A percentile compares a stretch with the other conserved stretches of the same genome.
Evolutionary conservation across 2,888 invertebrate genomes (phyloP).

Genomic region (Spisula subtruncata): DNA sequence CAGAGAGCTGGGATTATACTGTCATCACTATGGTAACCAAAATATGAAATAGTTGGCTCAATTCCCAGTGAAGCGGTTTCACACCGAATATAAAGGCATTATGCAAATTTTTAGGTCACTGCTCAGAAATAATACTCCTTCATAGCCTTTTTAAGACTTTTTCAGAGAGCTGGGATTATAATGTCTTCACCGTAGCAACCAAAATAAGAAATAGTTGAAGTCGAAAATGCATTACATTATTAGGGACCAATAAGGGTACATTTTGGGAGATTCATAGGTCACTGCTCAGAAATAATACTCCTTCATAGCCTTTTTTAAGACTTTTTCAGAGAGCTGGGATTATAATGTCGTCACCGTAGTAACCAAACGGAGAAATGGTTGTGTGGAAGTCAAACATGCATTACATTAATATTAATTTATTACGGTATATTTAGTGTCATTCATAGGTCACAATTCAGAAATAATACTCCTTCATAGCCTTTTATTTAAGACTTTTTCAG

Average conservation of each 20-base stretch:
- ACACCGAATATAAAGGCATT: too few species aligned
- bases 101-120: neutral
- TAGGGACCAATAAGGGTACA: too few species aligned
- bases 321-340: slow-evolving; percentile 52
- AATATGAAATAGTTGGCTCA: too few species aligned
- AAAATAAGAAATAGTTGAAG: neutral
- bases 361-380: neutral
- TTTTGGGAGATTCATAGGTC: too few species aligned
- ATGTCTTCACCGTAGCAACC: slow-evolving; percentile 33
- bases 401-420: too few species aligned
- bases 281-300: slow-evolving; percentile 22
- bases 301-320: slow-evolving; percentile 34
- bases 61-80: too few species aligned
- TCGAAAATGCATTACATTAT: too few species aligned
- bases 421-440: too few species aligned
- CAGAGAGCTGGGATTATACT: slow-evolving; percentile 51
- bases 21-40: slow-evolving; percentile 33
- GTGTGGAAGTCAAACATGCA: too few species aligned
- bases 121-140: slow-evolving; percentile 29
- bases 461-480: slow-evolving; percentile 39
- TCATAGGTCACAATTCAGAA: slow-evolving; percentile 42
- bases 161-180: slow-evolving; percentile 49
- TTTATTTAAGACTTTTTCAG: slow-evolving; percentile 20
- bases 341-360: slow-evolving; percentile 18
- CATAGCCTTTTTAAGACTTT: slow-evolving; percentile 21